Percentiles rank a stretch among this genome's conserved stretches.
These are phyloP conservation scores for Cygnus buccinator DNA, from an alignment of 2,113 vertebrate species.

Conservation along the genomic window DNA sequence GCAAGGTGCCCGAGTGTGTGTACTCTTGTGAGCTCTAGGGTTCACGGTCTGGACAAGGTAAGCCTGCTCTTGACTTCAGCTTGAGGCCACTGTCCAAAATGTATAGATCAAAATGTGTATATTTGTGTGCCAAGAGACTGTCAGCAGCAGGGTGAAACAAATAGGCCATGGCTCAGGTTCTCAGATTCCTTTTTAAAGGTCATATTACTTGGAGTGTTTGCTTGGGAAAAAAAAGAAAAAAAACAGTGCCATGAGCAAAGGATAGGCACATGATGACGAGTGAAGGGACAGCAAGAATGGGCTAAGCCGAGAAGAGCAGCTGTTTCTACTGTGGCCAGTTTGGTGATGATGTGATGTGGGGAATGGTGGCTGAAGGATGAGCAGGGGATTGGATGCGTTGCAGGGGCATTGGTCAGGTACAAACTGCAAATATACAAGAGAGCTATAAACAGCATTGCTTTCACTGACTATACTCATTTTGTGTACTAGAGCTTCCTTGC, in stretches of 20 bases:
- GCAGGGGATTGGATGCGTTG: not conserved
- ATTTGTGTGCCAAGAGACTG: not conserved
- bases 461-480: not conserved
- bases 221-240: fast-evolving
- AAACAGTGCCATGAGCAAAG: not conserved
- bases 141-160: not conserved
- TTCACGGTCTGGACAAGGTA: not conserved
- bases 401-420: not conserved
- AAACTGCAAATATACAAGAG: not conserved
- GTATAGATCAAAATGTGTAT: not conserved
- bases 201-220: not conserved
- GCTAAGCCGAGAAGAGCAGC: not conserved
- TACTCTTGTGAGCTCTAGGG: not conserved
- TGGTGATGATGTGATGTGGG: not conserved
- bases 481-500: fast-evolving
- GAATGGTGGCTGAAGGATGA: not conserved
- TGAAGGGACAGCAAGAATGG: not conserved
- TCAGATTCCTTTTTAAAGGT: not conserved
- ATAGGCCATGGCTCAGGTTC: not conserved
- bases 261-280: not conserved
- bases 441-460: not conserved
- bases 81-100: not conserved
- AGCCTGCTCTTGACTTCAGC: not conserved
- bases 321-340: not conserved
- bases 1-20: not conserved